phyloP scores from a whole-genome alignment of 2,113 vertebrate species.

The Lanius collurio region DNA sequence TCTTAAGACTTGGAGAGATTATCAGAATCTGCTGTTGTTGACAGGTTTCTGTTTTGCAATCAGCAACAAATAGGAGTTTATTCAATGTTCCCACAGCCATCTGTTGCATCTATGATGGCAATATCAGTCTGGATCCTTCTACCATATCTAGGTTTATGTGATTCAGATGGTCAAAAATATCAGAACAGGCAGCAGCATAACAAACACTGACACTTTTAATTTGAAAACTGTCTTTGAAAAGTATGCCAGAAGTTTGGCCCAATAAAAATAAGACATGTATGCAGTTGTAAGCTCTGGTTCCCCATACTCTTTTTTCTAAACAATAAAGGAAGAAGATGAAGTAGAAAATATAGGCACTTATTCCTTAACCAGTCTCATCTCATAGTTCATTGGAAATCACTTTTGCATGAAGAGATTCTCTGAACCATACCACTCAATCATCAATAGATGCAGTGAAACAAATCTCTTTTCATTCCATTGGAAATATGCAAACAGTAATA shows the following conservation, averaged over 20 bases:
- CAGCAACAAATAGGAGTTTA: neutral
- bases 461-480: constrained; percentile 24
- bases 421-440: constrained; percentile 29
- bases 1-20: neutral
- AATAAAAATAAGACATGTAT: neutral
- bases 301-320: neutral
- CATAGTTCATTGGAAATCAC: neutral
- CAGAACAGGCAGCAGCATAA: neutral
- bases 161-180: neutral
- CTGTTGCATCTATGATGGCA: neutral
- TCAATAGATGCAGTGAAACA: constrained; percentile 34
- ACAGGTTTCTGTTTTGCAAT: neutral
- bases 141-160: neutral
- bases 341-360: neutral
- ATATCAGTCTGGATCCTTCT: neutral
- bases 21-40: neutral
- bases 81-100: neutral
- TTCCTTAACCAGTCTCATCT: constrained; percentile 8
- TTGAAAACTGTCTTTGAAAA: neutral
- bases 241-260: neutral
- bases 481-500: constrained; percentile 38
- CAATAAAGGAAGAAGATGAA: neutral
- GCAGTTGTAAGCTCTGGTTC: neutral
- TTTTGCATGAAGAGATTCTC: neutral
- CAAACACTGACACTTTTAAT: neutral